Evolutionary conservation across 2,888 invertebrate species (phyloP), one percentile per base, ranked within the genome.

Genomic region (Tridacna gigas): DNA sequence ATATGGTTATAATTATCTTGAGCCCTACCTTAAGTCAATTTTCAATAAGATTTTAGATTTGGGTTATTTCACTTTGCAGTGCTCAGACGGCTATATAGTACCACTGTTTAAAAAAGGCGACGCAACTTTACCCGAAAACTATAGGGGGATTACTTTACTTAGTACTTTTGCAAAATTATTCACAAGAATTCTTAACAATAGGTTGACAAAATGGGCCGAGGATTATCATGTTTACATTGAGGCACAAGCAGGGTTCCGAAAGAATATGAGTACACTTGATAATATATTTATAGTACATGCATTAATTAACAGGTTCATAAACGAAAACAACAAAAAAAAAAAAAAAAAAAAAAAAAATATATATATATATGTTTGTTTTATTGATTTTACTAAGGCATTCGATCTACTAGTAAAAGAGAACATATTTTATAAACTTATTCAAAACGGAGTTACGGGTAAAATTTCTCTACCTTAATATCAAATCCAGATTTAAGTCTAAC

Each of bases 381-480:
- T 78, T 20, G 79, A 82, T 47, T 83, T 83, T 66, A 75, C 47
- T 22, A 83, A 80, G 51, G 83, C 80, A 13, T 83, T 83, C 67
- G 77, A 83, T 48, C 65, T 45, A 20, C 77, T 83, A 13, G 79
- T 79, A 47, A 60, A 77, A 25, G 74, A 61, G 13, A 75, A 60
- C n/a, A 22, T 83, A 37, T 83, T 79, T 79, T 56, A 48, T 47
- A 83, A 83, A 74, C 65, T 80, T 47, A 26, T 83, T 28, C 48
- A 51, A 60, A 63, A 65, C n/a, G 26, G 56, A 18, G 65, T 83
- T 18, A 65, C 75, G 25, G 83, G 83, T 2, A 83, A 80, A 60
- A 69, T 73, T 51, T 18, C 51, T 51, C 18, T 51, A 51, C 18
- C 18, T 51, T 13, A 51, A 51, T 51, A 51, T 51, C 18, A 51